A percentile compares a stretch with the other conserved stretches of the same genome.
Evolutionary conservation across 2,113 vertebrate genomes (phyloP).

Genomic region (Cavia aperea): DNA sequence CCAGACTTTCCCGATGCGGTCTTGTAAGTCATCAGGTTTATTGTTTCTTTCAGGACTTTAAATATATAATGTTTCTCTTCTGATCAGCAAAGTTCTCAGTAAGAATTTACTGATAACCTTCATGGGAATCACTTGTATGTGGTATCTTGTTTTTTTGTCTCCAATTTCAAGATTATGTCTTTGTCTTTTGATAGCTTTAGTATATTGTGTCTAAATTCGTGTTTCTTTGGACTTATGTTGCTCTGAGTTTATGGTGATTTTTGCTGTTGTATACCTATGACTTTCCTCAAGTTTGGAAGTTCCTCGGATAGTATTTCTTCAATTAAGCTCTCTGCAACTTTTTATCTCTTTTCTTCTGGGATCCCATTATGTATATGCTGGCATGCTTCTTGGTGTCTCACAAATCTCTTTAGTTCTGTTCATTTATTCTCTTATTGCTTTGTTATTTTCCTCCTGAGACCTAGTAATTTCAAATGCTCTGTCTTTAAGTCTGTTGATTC

Average conservation of each 20-base stretch:
- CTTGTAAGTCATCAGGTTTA: not conserved
- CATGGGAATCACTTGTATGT: no score
- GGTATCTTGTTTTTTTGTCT: not conserved
- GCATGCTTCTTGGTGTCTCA: not conserved
- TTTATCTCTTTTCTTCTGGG: not conserved
- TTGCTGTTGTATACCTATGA: not conserved
- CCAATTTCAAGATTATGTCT: not conserved
- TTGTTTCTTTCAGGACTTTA: not conserved
- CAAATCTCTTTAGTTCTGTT: not conserved
- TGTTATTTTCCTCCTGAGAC: not conserved
- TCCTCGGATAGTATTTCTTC: not conserved
- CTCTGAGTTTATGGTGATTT: not conserved
- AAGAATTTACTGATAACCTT: not conserved
- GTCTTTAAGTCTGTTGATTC: not conserved
- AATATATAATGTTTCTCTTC: not conserved
- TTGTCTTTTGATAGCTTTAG: not conserved
- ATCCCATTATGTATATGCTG: not conserved
- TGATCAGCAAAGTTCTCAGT: not conserved
- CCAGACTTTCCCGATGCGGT: not conserved
- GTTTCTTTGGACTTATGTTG: not conserved
- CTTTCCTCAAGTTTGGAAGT: not conserved
- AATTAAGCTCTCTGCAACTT: not conserved
- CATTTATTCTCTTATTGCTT: not conserved
- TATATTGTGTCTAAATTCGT: not conserved
- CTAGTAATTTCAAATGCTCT: not conserved